Base-by-base conservation (phyloP, 2,888 invertebrate genomes). In the Geotrupes spiniger region DNA sequence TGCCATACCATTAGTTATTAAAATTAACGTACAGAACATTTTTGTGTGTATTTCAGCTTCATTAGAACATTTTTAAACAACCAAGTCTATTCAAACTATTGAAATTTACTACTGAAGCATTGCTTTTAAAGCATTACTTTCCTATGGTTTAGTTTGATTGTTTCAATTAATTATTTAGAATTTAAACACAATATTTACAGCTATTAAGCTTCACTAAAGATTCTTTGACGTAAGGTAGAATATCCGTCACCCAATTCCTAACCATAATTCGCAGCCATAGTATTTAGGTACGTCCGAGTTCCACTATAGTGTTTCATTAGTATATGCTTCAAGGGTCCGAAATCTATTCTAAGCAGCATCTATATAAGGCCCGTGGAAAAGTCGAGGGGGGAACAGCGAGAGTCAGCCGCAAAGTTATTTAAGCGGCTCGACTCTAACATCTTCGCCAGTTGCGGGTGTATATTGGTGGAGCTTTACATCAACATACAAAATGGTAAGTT, bases 401-500 rank as follows among this genome's bases (percentile, higher is more conserved):
- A 11, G 42, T 51, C 55, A 44, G 42, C 49, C 54, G 55, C 58
- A 57, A 70, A 59, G 61, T 70, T 70, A 70, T 69, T 67, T 69
- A 71, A 70, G 69, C 58, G 46, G 57, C 54, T 38, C 17, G 42
- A 25, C 47, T 40, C 44, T 48, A 49, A 43, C 39, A 46, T 43
- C 42, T 51, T 56, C 28, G 55, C 56, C 66, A 71, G 71, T 71
- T 67, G 70, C 67, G 68, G 68, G 68, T 66, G 68, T 66, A 63
- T 55, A 59, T 65, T 62, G 63, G 65, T 64, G 63, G 65, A 59
- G 53, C 54, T 54, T 61, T 56, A 66, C 64, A 66, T 64, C 64
- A 46, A 51, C 52, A 56, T 56, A 67, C 66, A 66, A 53, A 61
- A 71, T 71, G 71, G 71, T 71, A 69, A 70, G 70, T 68, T 54